These are phyloP conservation scores for Campoletis raptor DNA, from an alignment of 2,888 invertebrate species.

Conservation along the genomic window DNA sequence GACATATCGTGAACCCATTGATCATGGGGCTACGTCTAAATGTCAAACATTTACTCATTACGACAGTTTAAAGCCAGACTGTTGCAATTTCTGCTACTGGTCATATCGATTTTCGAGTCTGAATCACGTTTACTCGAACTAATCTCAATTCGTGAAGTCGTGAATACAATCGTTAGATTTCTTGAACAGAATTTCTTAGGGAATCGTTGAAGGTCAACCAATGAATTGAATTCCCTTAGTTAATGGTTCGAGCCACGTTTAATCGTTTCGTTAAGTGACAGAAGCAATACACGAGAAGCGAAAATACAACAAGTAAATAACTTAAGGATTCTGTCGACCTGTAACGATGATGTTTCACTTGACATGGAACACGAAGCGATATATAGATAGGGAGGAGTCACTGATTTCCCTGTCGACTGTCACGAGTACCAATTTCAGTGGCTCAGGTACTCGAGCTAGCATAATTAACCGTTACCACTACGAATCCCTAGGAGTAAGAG, in stretches of 20 bases:
- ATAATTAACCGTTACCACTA: conserved; percentile 52
- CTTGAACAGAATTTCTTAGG: background rate
- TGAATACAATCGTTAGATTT: background rate
- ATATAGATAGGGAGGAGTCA: background rate
- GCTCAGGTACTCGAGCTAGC: conserved; percentile 44
- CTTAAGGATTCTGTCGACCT: conserved; percentile 26
- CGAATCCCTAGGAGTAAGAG: conserved; percentile 21
- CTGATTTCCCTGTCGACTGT: conserved; percentile 16
- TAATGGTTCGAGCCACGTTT: background rate
- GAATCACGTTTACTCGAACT: background rate
- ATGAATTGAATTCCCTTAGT: background rate
- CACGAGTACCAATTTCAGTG: conserved; percentile 44
- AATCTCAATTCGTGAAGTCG: background rate
- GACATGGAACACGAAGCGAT: background rate
- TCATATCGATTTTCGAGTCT: background rate
- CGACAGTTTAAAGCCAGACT: background rate
- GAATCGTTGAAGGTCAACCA: background rate
- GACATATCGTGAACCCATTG: conserved; percentile 40
- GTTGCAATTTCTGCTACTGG: background rate
- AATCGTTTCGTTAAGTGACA: background rate
- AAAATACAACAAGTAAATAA: conserved; percentile 23
- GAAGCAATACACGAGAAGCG: background rate
- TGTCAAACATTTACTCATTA: conserved; percentile 27
- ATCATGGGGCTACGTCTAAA: conserved; percentile 27
- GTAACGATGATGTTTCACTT: conserved; percentile 32